Evolutionary conservation across 2,797 vertebrate genomes (phyloP).

Genomic region (Jordanella pulchra): DNA sequence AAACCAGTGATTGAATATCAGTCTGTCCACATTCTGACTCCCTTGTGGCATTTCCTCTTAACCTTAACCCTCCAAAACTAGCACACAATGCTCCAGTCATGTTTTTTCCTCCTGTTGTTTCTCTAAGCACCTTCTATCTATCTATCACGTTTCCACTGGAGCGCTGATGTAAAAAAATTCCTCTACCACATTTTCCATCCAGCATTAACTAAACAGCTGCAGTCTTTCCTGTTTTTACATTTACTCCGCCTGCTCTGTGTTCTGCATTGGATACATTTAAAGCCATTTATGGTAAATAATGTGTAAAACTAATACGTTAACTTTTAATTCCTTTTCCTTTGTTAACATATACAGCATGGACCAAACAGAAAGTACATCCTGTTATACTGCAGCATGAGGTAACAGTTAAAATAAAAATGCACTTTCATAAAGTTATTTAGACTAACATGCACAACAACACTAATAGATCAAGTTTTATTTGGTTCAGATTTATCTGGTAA

Average conservation of each 20-base stretch:
- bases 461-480: neutral
- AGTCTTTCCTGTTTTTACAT: constrained; percentile 38
- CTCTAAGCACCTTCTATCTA: constrained; percentile 16
- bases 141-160: constrained; percentile 11
- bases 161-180: constrained; percentile 33
- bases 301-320: neutral
- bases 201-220: constrained; percentile 5
- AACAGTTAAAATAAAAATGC: neutral
- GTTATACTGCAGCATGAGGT: neutral
- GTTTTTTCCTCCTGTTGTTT: constrained; percentile 48
- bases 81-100: constrained; percentile 15
- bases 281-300: constrained; percentile 35
- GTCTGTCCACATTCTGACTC: constrained; percentile 58
- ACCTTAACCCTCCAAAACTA: constrained; percentile 23
- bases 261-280: neutral
- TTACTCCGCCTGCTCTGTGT: neutral
- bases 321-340: neutral
- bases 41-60: constrained; percentile 58
- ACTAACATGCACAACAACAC: neutral
- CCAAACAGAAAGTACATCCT: neutral
- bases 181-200: constrained; percentile 21
- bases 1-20: constrained; percentile 64
- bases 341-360: neutral
- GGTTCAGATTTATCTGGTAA: neutral
- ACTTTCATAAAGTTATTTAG: neutral